Evolutionary conservation across 2,888 invertebrate genomes (phyloP), one percentile per base, ranked within the genome.

Genomic region (Pelosia muscerda): DNA sequence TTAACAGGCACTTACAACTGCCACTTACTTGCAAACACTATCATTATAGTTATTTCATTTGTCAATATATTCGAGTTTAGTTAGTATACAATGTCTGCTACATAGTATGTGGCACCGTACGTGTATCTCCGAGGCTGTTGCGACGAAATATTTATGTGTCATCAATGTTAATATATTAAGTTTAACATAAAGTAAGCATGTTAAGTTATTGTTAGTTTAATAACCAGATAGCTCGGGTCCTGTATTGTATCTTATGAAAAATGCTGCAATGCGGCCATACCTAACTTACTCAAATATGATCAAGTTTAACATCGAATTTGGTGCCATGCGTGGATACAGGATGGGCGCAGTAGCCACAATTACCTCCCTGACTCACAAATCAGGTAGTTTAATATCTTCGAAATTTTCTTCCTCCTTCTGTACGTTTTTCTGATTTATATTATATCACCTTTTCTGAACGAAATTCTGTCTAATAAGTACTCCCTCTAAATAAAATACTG

Each of bases 81-180:
- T 73, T 74, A 74, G 72, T 77, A 73, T 71, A 67, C 72, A 65
- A 65, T 71, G 67, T 80, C 68, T 69, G 26, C 23, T 64, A 70
- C 67, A 69, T 59, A 75, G 65, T 68, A 78, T 75, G 65, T 75
- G 72, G 59, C 42, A 42, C 60, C 26, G 66, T 72, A 78, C 70
- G 72, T 79, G 69, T 75, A 69, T 64, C 75, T 81, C 83, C 88
- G 92, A 89, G 92, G 88, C 89, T 92, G 90, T 90, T 87, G 88
- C 86, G 86, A 76, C 85, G 81, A 85, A 77, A 75, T 74, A 78
- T 81, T 73, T 86, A 84, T 84, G 84, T 88, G 84, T 86, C 79
- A 82, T 83, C 72, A 77, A 76, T 84, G 81, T 84, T 77, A 84
- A 83, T 84, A 81, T 83, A 84, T 82, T 82, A 82, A 81, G 80